phyloP scores from a whole-genome alignment of 2,797 vertebrate species.

The Kryptolebias ocellatus region DNA sequence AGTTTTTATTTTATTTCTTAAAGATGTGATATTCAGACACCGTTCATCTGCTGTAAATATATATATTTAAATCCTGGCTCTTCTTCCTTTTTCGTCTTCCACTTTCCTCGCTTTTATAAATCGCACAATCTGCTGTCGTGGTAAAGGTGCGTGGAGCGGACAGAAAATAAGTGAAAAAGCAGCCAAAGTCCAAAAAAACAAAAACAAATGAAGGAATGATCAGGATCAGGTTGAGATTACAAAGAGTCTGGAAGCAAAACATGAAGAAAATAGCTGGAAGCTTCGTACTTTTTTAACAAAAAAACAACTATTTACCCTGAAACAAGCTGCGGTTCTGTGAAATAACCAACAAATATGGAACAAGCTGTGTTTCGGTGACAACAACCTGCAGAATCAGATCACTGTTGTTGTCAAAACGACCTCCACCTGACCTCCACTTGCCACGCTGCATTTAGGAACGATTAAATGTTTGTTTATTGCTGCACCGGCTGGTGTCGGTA shows the following conservation, averaged over 20 bases:
- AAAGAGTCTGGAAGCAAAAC: neutral
- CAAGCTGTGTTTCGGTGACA: slow-evolving; percentile 1
- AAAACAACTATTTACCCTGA: slow-evolving; percentile 6
- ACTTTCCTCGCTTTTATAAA: neutral
- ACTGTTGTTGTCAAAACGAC: slow-evolving; percentile 11
- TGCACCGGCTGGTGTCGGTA: slow-evolving; percentile 1
- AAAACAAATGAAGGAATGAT: neutral
- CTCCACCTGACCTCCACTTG: slow-evolving; percentile 61
- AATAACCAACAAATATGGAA: slow-evolving; percentile 18
- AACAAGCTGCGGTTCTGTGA: slow-evolving; percentile 6
- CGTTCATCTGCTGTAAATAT: neutral
- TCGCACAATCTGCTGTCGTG: no score
- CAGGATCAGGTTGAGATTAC: neutral
- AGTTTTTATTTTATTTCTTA: no score
- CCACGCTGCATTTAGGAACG: slow-evolving; percentile 24
- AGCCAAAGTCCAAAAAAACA: no score
- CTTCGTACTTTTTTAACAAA: slow-evolving; percentile 10
- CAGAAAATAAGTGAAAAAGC: no score
- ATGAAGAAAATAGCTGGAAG: neutral
- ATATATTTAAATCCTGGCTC: neutral
- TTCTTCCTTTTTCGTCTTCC: neutral
- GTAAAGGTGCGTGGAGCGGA: no score
- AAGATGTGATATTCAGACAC: neutral
- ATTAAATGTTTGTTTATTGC: neutral
- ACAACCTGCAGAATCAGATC: slow-evolving; percentile 19